These are phyloP conservation scores for Theocolax elegans DNA, from an alignment of 1,140 invertebrate genomes.

Conservation along the genomic window DNA sequence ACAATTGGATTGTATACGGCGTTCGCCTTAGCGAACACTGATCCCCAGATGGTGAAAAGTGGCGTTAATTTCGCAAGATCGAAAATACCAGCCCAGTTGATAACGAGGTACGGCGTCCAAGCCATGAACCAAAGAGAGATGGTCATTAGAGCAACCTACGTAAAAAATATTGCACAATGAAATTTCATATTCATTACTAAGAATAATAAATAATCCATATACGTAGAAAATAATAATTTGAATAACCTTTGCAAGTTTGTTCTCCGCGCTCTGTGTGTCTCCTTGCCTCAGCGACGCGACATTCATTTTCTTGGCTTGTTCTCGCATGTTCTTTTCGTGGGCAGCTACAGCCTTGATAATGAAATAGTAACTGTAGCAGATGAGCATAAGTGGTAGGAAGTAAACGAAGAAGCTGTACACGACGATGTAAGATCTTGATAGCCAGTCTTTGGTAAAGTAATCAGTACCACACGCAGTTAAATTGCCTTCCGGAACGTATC, in stretches of 20 bases:
- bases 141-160: conserved; percentile 81
- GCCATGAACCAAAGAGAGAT: conserved; percentile 86
- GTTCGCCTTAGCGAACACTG: conserved; percentile 82
- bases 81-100: conserved; percentile 83
- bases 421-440: conserved; percentile 75
- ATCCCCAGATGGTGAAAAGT: conserved; percentile 81
- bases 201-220: conserved; percentile 11
- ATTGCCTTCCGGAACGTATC: conserved; percentile 81
- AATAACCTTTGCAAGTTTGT: conserved; percentile 82
- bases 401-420: conserved; percentile 77
- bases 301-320: conserved; percentile 89
- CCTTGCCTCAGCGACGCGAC: conserved; percentile 79
- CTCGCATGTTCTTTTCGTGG: conserved; percentile 84
- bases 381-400: conserved; percentile 75
- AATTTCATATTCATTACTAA: background rate
- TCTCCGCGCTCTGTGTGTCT: conserved; percentile 78
- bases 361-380: conserved; percentile 82
- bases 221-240: too few relatives aligned
- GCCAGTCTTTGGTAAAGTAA: conserved; percentile 75
- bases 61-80: conserved; percentile 75
- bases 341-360: conserved; percentile 82
- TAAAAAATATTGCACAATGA: background rate
- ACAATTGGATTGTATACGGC: conserved; percentile 86
- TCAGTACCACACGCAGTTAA: conserved; percentile 85
- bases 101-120: conserved; percentile 86